phyloP scores from a whole-genome alignment of 1,140 invertebrate genomes.

The Leucophenga varia region DNA sequence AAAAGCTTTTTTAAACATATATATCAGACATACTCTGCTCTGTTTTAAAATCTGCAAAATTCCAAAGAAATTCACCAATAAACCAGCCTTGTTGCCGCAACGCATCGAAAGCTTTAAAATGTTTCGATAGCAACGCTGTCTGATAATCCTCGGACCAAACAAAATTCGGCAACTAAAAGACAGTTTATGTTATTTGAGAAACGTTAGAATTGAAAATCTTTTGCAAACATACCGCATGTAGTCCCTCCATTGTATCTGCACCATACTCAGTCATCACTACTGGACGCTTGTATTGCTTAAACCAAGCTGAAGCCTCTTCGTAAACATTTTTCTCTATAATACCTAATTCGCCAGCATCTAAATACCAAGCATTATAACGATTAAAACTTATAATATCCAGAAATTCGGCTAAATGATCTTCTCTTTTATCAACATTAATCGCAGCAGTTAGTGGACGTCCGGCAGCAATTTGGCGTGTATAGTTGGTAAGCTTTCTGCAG shows the following conservation, averaged over 20 bases:
- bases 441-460: constrained; percentile 71
- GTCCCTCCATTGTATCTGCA: constrained; percentile 85
- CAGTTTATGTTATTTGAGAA: not conserved
- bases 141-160: constrained; percentile 97
- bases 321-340: constrained; percentile 71
- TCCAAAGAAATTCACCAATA: constrained; percentile 97
- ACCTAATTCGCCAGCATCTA: constrained; percentile 76
- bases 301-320: constrained; percentile 78
- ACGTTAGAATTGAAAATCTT: not conserved
- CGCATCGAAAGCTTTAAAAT: constrained; percentile 88
- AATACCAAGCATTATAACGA: constrained; percentile 93
- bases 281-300: constrained; percentile 80
- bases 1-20: constrained; percentile 14
- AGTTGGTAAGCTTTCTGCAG: constrained; percentile 49
- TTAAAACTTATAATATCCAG: constrained; percentile 95
- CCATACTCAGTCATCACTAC: constrained; percentile 95
- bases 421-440: constrained; percentile 24
- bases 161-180: constrained; percentile 72
- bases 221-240: constrained; percentile 63
- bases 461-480: constrained; percentile 55
- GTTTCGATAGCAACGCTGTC: constrained; percentile 74
- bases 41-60: constrained; percentile 88
- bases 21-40: constrained; percentile 65
- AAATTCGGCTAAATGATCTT: constrained; percentile 56
- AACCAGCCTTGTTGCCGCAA: constrained; percentile 78